phyloP scores from a whole-genome alignment of 1,140 invertebrate genomes.

The Venturia canescens region DNA sequence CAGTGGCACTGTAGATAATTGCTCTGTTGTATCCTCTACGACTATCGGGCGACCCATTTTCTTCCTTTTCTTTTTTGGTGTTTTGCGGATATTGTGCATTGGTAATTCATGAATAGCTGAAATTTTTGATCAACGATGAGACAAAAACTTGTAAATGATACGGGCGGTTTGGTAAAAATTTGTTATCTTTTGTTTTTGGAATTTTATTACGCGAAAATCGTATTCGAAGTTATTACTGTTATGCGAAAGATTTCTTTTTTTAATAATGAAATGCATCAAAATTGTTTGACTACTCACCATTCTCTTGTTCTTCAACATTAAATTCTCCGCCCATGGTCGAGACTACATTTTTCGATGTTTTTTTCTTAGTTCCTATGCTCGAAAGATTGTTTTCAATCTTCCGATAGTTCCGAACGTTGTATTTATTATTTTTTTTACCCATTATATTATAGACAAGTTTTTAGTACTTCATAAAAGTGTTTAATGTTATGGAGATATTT shows the following conservation, averaged over 20 bases:
- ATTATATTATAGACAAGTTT: too few species aligned
- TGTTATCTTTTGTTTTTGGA: too few species aligned
- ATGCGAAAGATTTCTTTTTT: background rate
- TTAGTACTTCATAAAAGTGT: too few species aligned
- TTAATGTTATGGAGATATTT: too few species aligned
- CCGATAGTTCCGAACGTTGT: background rate
- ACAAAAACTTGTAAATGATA: background rate
- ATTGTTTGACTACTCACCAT: background rate
- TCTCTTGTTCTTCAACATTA: background rate
- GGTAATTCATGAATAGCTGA: background rate
- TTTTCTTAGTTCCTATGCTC: background rate
- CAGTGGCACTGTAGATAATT: background rate
- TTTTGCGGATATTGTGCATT: background rate
- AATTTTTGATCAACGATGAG: background rate
- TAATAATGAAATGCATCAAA: background rate
- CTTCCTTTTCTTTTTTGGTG: slow-evolving; percentile 25
- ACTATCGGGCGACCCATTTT: slow-evolving; percentile 30
- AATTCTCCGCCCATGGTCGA: background rate
- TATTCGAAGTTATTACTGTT: too few species aligned
- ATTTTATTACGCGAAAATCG: too few species aligned
- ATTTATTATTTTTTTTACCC: background rate
- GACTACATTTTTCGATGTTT: background rate
- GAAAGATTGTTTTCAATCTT: background rate
- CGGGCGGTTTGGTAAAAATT: too few species aligned
- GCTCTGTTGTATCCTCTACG: slow-evolving; percentile 6